These are phyloP conservation scores for Choristoneura rosaceana DNA, from an alignment of 2,888 invertebrate genomes.

Conservation along the genomic window DNA sequence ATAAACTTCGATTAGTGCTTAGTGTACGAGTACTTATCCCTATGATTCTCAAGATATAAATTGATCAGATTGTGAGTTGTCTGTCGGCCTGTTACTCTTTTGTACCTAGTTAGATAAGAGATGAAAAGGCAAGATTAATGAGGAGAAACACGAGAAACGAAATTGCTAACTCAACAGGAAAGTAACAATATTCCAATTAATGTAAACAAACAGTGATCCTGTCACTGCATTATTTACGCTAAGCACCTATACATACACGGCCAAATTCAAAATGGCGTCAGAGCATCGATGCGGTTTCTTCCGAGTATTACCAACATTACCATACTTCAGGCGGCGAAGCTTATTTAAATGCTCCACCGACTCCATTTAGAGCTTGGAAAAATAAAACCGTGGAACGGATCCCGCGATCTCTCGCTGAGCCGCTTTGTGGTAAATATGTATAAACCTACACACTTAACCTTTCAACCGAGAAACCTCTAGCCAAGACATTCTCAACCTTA, in stretches of 20 bases:
- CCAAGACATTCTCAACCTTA: constrained; percentile 56
- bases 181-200: constrained; percentile 5
- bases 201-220: constrained; percentile 34
- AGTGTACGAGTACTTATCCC: too few relatives aligned
- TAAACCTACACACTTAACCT: constrained; percentile 68
- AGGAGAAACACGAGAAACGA: not conserved
- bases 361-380: constrained; percentile 86
- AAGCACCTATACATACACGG: constrained; percentile 28
- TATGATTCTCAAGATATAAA: too few relatives aligned
- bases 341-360: constrained; percentile 86
- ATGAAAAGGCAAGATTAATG: too few relatives aligned
- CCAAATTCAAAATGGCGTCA: constrained; percentile 79
- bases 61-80: too few relatives aligned
- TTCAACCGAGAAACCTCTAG: constrained; percentile 46
- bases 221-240: constrained; percentile 37
- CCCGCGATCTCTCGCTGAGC: constrained; percentile 83
- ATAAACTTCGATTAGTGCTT: too few relatives aligned
- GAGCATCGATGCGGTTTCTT: constrained; percentile 76
- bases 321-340: constrained; percentile 84
- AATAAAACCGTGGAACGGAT: constrained; percentile 83
- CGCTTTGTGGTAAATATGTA: constrained; percentile 86
- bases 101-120: too few relatives aligned
- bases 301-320: constrained; percentile 84
- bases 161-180: constrained; percentile 3
- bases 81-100: too few relatives aligned